phyloP scores from a whole-genome alignment of 2,113 vertebrate genomes.

The Notiomystis cincta region DNA sequence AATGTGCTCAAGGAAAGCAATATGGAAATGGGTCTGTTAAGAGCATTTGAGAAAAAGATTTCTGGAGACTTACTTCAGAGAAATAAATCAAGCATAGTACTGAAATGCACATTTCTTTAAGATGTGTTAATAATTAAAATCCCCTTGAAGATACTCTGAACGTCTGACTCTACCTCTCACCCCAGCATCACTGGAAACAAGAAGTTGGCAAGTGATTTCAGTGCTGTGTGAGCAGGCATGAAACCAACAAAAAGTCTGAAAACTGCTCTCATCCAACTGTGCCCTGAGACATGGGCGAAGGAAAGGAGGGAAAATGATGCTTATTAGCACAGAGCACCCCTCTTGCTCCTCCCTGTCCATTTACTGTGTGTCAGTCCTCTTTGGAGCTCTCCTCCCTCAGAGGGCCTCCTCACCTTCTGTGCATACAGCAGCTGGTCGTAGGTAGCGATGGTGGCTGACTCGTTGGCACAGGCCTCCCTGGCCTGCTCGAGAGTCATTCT shows the following conservation, averaged over 20 bases:
- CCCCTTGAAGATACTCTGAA: background rate
- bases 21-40: background rate
- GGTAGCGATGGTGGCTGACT: slow-evolving; percentile 78
- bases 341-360: background rate
- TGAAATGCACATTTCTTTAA: background rate
- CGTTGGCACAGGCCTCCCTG: slow-evolving; percentile 70
- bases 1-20: background rate
- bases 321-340: background rate
- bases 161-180: background rate
- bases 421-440: slow-evolving; percentile 88
- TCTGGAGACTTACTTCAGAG: background rate
- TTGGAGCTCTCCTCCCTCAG: background rate
- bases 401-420: slow-evolving; percentile 78
- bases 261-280: background rate
- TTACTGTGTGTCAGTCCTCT: rapidly evolving
- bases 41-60: background rate
- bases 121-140: background rate
- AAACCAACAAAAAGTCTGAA: background rate
- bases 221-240: background rate
- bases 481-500: slow-evolving; percentile 81
- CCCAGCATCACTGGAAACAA: background rate
- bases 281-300: rapidly evolving
- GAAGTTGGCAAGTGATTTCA: background rate
- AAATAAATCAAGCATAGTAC: background rate
- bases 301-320: background rate